These are phyloP conservation scores for Yponomeuta cagnagella DNA, from an alignment of 2,888 invertebrate species.

Conservation along the genomic window DNA sequence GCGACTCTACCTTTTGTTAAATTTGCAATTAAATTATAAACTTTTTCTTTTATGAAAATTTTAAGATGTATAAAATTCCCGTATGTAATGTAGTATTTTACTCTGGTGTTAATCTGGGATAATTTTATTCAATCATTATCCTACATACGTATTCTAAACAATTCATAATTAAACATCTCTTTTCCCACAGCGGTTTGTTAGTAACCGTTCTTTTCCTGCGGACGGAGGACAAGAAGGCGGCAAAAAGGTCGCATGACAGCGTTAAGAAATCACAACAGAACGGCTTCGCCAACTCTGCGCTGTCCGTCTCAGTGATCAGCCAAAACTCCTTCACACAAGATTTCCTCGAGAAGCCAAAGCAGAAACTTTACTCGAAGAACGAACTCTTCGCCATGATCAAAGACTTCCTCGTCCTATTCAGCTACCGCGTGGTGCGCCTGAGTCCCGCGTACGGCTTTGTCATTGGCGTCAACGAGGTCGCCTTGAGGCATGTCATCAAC, in stretches of 20 bases:
- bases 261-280: slow-evolving; percentile 53
- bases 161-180: not conserved
- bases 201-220: slow-evolving; percentile 83
- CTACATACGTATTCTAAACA: not conserved
- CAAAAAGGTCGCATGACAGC: slow-evolving; percentile 35
- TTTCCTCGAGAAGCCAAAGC: slow-evolving; percentile 51
- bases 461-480: slow-evolving; percentile 83
- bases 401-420: slow-evolving; percentile 67
- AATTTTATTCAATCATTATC: not conserved
- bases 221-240: slow-evolving; percentile 73
- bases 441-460: slow-evolving; percentile 90
- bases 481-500: slow-evolving; percentile 82
- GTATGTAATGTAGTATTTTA: too few relatives aligned
- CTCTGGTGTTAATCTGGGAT: too few relatives aligned
- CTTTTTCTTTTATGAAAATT: too few relatives aligned
- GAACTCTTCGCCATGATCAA: slow-evolving; percentile 57
- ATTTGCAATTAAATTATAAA: too few relatives aligned
- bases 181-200: slow-evolving; percentile 77
- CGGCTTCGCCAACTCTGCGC: slow-evolving; percentile 58
- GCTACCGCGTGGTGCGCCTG: slow-evolving; percentile 79
- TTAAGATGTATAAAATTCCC: too few relatives aligned
- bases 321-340: slow-evolving; percentile 66
- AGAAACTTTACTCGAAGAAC: slow-evolving; percentile 44
- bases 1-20: too few relatives aligned
- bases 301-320: slow-evolving; percentile 62